Percentiles rank a stretch among this genome's conserved stretches.
phyloP scores from a whole-genome alignment of 2,888 invertebrate genomes.

The Aphodius sticticus region DNA sequence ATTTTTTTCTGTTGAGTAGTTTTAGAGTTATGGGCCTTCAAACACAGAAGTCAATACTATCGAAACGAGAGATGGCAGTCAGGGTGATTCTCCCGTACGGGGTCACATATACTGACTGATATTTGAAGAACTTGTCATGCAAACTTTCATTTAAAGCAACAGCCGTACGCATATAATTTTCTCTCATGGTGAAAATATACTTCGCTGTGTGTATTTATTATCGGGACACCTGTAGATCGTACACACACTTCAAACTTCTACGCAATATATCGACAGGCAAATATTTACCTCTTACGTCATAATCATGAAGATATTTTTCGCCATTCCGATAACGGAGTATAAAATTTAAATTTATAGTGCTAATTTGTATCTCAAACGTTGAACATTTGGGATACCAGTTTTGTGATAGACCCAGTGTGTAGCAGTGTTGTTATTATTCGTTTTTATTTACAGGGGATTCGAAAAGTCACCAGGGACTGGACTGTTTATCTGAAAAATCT shows the following conservation, averaged over 20 bases:
- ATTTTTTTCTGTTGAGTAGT: no score
- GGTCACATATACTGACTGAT: no score
- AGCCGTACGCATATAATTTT: no score
- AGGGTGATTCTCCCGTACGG: no score
- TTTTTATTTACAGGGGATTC: constrained; percentile 38
- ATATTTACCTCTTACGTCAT: background rate
- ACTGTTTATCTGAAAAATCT: constrained; percentile 41
- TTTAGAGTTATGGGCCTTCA: no score
- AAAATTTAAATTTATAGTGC: background rate
- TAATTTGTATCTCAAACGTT: background rate
- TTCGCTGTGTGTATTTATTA: no score
- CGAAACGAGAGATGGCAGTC: no score
- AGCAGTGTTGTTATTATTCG: background rate
- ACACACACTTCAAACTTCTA: background rate
- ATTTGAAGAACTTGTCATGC: no score
- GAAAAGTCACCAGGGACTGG: constrained; percentile 30
- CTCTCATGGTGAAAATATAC: no score
- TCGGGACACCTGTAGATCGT: no score
- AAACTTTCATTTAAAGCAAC: no score
- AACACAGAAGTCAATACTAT: no score
- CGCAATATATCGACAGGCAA: background rate
- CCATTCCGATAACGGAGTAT: background rate
- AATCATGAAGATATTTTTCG: background rate
- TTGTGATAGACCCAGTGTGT: background rate
- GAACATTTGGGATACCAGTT: background rate